These are phyloP conservation scores for Mermis nigrescens DNA, from an alignment of 2,888 invertebrate genomes.

Conservation along the genomic window DNA sequence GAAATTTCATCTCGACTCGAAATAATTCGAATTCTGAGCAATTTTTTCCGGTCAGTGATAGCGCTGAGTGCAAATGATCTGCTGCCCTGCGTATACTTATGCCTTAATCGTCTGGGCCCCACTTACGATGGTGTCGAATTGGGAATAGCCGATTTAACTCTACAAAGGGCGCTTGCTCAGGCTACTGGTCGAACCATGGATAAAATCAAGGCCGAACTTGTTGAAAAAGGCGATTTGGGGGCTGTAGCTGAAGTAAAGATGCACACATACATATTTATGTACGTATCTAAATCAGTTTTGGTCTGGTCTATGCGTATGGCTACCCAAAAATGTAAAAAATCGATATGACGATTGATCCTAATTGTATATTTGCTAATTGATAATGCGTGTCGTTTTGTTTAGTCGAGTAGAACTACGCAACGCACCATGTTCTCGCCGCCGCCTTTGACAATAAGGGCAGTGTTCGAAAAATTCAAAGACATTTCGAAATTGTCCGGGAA, in stretches of 20 bases:
- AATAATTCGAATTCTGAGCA: slow-evolving; percentile 72
- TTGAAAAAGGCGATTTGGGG: slow-evolving; percentile 65
- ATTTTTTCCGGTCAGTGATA: slow-evolving; percentile 76
- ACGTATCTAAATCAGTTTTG: too few species aligned
- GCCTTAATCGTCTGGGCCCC: slow-evolving; percentile 84
- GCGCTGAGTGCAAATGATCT: slow-evolving; percentile 70
- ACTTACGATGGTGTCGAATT: slow-evolving; percentile 79
- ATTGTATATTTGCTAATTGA: slow-evolving; percentile 5
- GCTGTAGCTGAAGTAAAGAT: slow-evolving; percentile 63
- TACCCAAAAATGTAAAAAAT: too few species aligned
- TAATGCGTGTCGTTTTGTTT: slow-evolving; percentile 10
- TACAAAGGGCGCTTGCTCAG: slow-evolving; percentile 81
- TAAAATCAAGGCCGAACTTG: slow-evolving; percentile 55
- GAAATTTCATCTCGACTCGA: slow-evolving; percentile 49
- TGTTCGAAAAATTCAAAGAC: slow-evolving; percentile 63
- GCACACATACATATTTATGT: too few species aligned
- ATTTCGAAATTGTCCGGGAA: slow-evolving; percentile 67
- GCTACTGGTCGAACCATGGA: slow-evolving; percentile 60
- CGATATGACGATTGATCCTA: too few species aligned
- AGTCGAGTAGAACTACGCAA: slow-evolving; percentile 45
- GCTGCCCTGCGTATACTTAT: slow-evolving; percentile 69
- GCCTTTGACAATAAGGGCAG: slow-evolving; percentile 50
- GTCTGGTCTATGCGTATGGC: too few species aligned
- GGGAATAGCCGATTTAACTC: slow-evolving; percentile 78
- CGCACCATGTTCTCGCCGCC: slow-evolving; percentile 67